Evolutionary conservation across 2,113 vertebrate genomes (phyloP), one percentile per base, ranked within the genome.

Genomic region (Rhabdornis inornatus): DNA sequence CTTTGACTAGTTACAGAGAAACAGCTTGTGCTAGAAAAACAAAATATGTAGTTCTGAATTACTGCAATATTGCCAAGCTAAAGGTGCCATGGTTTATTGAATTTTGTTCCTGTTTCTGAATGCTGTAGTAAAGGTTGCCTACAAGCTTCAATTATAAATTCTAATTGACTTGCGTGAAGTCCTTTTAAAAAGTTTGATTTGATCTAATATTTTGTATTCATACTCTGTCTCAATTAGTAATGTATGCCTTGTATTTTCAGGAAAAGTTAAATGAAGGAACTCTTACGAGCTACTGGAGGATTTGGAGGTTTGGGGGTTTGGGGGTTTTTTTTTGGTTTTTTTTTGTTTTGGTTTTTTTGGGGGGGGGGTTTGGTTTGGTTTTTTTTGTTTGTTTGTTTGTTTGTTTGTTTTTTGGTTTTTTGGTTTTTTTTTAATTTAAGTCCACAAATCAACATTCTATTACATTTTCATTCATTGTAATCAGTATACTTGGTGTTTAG

Each of bases 1-100:
- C 69, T 94, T 91, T 87, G 61, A 84, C 68, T 93, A 84, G 40
- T 80, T 89, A 86, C 35, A 75, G 11, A 77, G 83, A 93, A 96
- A 87, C 80, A 94, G 83, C 37, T 86, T 91, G 84, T 65, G 74
- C 49, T 69, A 76, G 76, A 77, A 94, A 93, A 92, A 50, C 74
- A 79, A 93, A 89, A 76, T 72, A 71, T 57, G 65, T 71, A 85
- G 68, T 37, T 68, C 39, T 65, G 65, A 87, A 68, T 53, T 76
- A 59, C 44, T 49, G 50, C 63, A 89, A 47, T 66, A 70, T 53
- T 83, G 49, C 20, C 53, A 80, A 76, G 57, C 23, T 84, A 39
- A 79, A 92, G 79, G 66, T 90, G 76, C 8, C 30, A 52, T 39
- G 25, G 50, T 50, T 84, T 88, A 72, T n/a, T 77, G 45, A 66